Evolutionary conservation across 2,797 vertebrate genomes (phyloP).

Genomic region (Ispidina lecontei): DNA sequence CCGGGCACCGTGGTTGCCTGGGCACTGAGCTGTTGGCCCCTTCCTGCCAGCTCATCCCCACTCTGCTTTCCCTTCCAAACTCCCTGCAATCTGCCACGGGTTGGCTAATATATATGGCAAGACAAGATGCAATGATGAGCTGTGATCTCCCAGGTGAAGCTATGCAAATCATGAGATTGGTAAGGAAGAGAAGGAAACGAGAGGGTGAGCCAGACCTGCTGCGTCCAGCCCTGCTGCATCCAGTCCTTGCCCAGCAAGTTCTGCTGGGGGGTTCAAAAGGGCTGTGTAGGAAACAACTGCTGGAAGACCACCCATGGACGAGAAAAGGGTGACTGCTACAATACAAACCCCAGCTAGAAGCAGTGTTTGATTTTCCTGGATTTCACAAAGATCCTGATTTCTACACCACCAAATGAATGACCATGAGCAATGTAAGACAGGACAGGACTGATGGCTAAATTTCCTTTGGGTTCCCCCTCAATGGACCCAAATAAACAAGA

Average conservation of each 20-base stretch:
- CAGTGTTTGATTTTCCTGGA: neutral
- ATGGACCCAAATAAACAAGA: neutral
- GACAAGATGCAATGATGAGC: neutral
- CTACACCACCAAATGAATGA: neutral
- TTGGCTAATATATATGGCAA: rapidly evolving
- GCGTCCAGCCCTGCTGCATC: neutral
- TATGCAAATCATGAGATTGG: neutral
- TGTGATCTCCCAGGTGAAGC: neutral
- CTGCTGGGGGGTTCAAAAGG: neutral
- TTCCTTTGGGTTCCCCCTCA: neutral
- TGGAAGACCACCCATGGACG: neutral
- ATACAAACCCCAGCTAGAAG: neutral
- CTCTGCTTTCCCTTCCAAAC: neutral
- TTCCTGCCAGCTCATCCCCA: neutral
- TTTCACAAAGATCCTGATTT: neutral
- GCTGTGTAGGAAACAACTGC: neutral
- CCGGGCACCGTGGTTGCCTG: rapidly evolving
- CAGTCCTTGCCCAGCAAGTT: neutral
- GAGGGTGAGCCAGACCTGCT: neutral
- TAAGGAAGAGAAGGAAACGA: neutral
- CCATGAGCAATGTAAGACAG: neutral
- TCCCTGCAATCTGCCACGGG: neutral
- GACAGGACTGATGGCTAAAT: neutral
- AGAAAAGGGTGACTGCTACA: neutral
- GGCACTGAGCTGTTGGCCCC: neutral